Evolutionary conservation across 2,888 invertebrate genomes (phyloP).

Genomic region (Andrena trimmerana): DNA sequence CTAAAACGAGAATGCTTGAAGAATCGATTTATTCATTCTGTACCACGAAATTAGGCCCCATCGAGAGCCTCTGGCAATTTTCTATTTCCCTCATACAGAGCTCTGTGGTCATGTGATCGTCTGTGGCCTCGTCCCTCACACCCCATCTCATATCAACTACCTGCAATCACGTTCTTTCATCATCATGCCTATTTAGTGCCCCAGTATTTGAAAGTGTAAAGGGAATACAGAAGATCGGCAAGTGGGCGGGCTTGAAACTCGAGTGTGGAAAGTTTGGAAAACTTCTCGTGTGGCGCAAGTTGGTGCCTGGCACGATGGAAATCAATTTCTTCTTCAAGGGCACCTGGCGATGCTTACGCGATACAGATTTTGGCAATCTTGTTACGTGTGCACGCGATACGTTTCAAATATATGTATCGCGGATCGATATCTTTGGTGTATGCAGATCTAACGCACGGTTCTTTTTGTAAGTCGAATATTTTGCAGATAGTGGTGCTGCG

Average conservation of each 20-base stretch:
- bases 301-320: slow-evolving; percentile 69
- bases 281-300: slow-evolving; percentile 7
- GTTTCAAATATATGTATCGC: not conserved
- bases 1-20: not conserved
- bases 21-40: slow-evolving; percentile 61
- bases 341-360: not conserved
- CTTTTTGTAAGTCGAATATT: not conserved
- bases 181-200: not conserved
- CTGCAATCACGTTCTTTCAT: slow-evolving; percentile 84
- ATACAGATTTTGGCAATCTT: slow-evolving; percentile 12
- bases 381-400: not conserved
- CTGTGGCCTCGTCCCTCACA: slow-evolving; percentile 98
- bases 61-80: slow-evolving; percentile 98
- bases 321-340: slow-evolving; percentile 69
- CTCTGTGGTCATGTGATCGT: slow-evolving; percentile 99
- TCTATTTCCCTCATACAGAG: slow-evolving; percentile 99
- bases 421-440: not conserved
- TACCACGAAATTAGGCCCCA: slow-evolving; percentile 99
- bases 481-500: not conserved
- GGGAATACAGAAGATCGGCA: not conserved
- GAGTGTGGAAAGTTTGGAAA: slow-evolving; percentile 21
- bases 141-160: slow-evolving; percentile 99
- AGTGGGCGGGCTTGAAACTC: not conserved
- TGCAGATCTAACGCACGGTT: not conserved
- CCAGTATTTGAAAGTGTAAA: not conserved